Evolutionary conservation across 2,113 vertebrate genomes (phyloP).

Genomic region (Verasper variegatus): DNA sequence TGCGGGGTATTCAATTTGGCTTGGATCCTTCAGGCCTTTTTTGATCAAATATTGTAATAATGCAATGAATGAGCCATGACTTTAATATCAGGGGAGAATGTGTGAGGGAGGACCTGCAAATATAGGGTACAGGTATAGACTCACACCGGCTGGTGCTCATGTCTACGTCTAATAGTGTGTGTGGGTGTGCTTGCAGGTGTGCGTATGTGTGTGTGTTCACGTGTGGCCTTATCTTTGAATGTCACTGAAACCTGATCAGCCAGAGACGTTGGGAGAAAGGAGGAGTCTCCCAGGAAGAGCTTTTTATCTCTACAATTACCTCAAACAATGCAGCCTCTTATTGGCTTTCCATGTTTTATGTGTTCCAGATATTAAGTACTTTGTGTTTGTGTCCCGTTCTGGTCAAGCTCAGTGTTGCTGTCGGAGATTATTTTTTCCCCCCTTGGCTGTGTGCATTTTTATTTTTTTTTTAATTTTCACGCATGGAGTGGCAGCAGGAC

Average conservation of each 20-base stretch:
- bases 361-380: slow-evolving; percentile 18
- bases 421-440: slow-evolving; percentile 8
- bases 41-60: slow-evolving; percentile 60
- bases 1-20: slow-evolving; percentile 51
- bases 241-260: slow-evolving; percentile 63
- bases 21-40: slow-evolving; percentile 53
- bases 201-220: background rate
- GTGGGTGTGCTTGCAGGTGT: background rate
- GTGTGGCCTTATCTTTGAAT: slow-evolving; percentile 44
- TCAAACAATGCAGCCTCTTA: slow-evolving; percentile 40
- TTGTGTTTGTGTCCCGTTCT: background rate
- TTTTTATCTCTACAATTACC: slow-evolving; percentile 53
- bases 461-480: slow-evolving; percentile 41
- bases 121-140: background rate
- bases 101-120: slow-evolving; percentile 15
- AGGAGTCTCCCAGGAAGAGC: slow-evolving; percentile 54
- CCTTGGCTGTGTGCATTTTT: slow-evolving; percentile 18
- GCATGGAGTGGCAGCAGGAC: slow-evolving; percentile 53
- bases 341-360: slow-evolving; percentile 27
- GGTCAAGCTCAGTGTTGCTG: slow-evolving; percentile 5
- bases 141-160: slow-evolving; percentile 7
- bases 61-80: slow-evolving; percentile 67
- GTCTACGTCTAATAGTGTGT: slow-evolving; percentile 26
- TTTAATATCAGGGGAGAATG: slow-evolving; percentile 29
- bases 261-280: slow-evolving; percentile 43